phyloP scores from a whole-genome alignment of 2,888 invertebrate genomes.

The Campoletis raptor region DNA sequence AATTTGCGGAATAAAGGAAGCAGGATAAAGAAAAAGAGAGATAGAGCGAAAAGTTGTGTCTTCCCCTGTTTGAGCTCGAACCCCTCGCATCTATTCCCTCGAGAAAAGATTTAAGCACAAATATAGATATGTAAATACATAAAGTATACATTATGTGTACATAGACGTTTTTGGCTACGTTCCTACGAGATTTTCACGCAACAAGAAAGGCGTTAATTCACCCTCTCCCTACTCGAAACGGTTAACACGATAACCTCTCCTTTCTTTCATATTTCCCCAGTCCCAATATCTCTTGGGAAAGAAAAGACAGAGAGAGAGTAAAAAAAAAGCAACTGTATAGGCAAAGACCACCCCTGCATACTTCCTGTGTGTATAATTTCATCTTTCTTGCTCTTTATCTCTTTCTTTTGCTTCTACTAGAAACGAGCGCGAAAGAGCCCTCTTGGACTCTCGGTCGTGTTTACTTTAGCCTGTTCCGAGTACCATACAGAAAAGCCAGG shows the following conservation, averaged over 20 bases:
- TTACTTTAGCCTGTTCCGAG: constrained; percentile 51
- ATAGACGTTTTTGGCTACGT: not conserved
- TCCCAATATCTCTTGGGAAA: constrained; percentile 8
- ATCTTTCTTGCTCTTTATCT: constrained; percentile 28
- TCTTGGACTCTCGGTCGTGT: constrained; percentile 52
- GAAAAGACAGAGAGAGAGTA: not conserved
- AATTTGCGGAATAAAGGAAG: constrained; percentile 20
- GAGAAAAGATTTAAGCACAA: not conserved
- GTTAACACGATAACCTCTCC: constrained; percentile 61
- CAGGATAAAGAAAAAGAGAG: not conserved
- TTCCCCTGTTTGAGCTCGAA: not conserved
- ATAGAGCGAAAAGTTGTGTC: constrained; percentile 26
- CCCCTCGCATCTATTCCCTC: constrained; percentile 4
- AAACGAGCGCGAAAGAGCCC: constrained; percentile 28
- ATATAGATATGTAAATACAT: not conserved
- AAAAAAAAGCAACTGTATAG: not conserved
- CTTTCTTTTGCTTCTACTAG: constrained; percentile 5
- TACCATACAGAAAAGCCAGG: constrained; percentile 32
- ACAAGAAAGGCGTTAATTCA: constrained; percentile 48
- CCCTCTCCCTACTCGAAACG: constrained; percentile 45
- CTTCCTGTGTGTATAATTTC: constrained; percentile 21
- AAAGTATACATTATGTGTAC: not conserved
- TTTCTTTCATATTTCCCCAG: constrained; percentile 1
- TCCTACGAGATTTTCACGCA: constrained; percentile 19
- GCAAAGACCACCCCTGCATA: constrained; percentile 28